A percentile compares a stretch with the other conserved stretches of the same genome.
phyloP scores from a whole-genome alignment of 1,140 invertebrate genomes.

The Frieseomelitta varia region DNA sequence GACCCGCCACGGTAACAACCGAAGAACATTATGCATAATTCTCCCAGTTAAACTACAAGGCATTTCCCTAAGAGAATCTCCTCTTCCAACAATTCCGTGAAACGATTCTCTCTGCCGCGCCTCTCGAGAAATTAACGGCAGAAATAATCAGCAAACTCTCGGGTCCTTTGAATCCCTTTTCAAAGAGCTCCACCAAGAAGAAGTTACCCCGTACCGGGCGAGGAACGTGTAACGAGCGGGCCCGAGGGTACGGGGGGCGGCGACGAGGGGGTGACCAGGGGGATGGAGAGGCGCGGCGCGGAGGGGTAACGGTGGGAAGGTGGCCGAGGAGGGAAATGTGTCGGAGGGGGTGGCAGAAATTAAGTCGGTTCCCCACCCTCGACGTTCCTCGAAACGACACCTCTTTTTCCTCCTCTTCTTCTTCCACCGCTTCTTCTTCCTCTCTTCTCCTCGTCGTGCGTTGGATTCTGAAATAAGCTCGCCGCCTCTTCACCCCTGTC shows the following conservation, averaged over 20 bases:
- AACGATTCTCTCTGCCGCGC: neutral
- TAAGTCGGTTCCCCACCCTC: slow-evolving; percentile 74
- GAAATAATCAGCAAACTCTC: slow-evolving; percentile 46
- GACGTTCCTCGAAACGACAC: slow-evolving; percentile 63
- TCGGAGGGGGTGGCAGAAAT: slow-evolving; percentile 73
- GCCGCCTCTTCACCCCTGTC: slow-evolving; percentile 52
- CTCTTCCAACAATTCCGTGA: neutral
- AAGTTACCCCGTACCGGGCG: slow-evolving; percentile 64
- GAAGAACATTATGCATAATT: slow-evolving; percentile 4
- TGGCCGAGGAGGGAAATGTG: slow-evolving; percentile 47
- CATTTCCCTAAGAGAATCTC: neutral
- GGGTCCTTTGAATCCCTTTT: slow-evolving; percentile 46
- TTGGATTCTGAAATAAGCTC: slow-evolving; percentile 79
- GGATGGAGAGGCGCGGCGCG: slow-evolving; percentile 18
- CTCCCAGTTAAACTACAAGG: neutral
- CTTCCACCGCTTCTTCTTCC: slow-evolving; percentile 61
- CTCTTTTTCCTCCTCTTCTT: slow-evolving; percentile 65
- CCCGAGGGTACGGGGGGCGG: slow-evolving; percentile 34
- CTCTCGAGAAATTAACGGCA: slow-evolving; percentile 40
- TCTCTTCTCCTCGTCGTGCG: slow-evolving; percentile 63
- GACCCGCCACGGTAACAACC: neutral
- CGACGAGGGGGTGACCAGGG: slow-evolving; percentile 15
- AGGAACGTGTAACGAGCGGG: slow-evolving; percentile 72
- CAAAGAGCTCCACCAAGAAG: slow-evolving; percentile 36
- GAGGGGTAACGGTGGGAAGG: neutral